Conservation (phyloP, 2,797 vertebrate species). For the Myotis daubentonii region DNA sequence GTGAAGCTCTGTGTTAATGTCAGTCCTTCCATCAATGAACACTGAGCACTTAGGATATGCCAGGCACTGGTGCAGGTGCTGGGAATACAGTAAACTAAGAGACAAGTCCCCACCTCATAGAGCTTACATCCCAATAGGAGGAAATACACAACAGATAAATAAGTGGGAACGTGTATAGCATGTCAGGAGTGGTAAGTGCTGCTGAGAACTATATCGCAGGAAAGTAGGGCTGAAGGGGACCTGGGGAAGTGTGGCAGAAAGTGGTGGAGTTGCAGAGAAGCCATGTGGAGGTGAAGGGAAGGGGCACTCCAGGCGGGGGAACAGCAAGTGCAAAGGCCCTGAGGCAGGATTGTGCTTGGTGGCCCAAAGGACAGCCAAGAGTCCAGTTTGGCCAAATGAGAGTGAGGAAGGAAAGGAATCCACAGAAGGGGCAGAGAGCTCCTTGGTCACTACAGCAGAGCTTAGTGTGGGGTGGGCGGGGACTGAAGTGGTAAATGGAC, state of each 20-base stretch:
- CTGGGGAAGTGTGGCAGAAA: neutral
- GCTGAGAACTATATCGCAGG: neutral
- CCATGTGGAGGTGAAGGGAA: neutral
- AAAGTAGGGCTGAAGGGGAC: neutral
- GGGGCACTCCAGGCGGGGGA: neutral
- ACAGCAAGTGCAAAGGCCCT: too few relatives aligned
- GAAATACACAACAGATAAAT: neutral
- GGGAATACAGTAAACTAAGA: neutral
- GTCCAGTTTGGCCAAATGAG: too few relatives aligned
- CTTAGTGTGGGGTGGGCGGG: neutral
- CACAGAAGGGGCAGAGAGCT: too few relatives aligned
- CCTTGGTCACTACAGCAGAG: neutral
- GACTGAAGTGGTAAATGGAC: neutral
- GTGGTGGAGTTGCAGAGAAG: neutral
- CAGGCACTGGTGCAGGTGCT: neutral
- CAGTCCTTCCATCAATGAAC: neutral
- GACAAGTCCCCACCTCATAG: neutral
- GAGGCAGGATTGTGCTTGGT: neutral
- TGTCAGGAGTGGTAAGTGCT: neutral
- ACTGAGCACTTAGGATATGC: accelerated
- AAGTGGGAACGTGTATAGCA: neutral
- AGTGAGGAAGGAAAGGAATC: too few relatives aligned
- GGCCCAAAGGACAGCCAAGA: neutral
- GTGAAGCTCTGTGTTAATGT: neutral
- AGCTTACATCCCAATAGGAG: neutral